Evolutionary conservation across 1,140 invertebrate species (phyloP), one percentile per base, ranked within the genome.

Genomic region (Zophobas atratus): DNA sequence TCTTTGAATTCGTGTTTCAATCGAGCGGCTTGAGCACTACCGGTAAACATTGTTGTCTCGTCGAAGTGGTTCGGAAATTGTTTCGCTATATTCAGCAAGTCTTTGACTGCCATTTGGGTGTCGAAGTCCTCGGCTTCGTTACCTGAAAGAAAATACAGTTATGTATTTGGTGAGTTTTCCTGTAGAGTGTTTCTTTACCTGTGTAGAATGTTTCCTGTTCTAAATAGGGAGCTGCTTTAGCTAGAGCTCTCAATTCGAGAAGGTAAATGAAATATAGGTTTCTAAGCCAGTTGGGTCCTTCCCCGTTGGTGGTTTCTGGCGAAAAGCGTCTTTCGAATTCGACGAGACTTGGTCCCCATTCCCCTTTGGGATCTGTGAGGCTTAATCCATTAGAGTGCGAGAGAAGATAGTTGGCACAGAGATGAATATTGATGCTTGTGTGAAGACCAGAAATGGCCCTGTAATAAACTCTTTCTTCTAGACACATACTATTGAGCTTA

Each of bases 191-290:
- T 2, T 46, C 55, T 76, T 78, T 57, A 83, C 98, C 98, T 48
- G 98, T 99, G 85, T 95, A 99, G 88, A 95, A 99, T 81, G 94
- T 90, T 87, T 97, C 96, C 43, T 91, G 90, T 84, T 94, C 90
- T 67, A 99, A 89, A 89, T 98, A 99, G 0, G 95, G 95, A 1
- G 97, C 94, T 2, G 96, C 97, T 88, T 99, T 99, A 1, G 93
- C 93, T 39, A 99, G 85, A 8, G 99, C 99, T 81, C 97, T 89
- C 81, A 96, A 88, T 89, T 99, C 97, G 6, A 99, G 88, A 53
- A 99, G 88, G 87, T 99, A 99, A 0, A 97, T 89, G 88, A 99
- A 99, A 86, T 99, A 99, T 1, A 99, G 89, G 88, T 99, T 99
- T 85, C 95, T 96, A 35, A 99, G 86, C 92, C 98, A 95, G 82